phyloP scores from a whole-genome alignment of 2,888 invertebrate species.

The Phaonia tiefii region DNA sequence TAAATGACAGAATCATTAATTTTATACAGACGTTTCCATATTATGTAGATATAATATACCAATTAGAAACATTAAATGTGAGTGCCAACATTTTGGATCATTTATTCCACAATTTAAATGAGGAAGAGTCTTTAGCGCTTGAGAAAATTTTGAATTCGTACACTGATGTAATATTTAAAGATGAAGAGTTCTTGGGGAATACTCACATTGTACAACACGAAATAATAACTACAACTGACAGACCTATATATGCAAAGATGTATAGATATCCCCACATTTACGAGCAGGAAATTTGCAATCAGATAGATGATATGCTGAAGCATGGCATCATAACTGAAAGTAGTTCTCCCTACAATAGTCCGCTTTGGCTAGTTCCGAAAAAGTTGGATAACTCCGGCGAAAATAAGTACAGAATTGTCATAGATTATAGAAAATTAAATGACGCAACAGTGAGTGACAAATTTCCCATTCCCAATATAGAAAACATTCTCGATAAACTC shows the following conservation, averaged over 20 bases:
- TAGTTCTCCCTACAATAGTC: slow-evolving; percentile 37
- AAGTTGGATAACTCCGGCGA: slow-evolving; percentile 32
- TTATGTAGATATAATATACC: not conserved
- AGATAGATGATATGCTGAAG: slow-evolving; percentile 23
- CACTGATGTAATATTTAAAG: slow-evolving; percentile 16
- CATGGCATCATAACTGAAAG: slow-evolving; percentile 37
- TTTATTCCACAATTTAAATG: slow-evolving; percentile 21
- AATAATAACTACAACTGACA: slow-evolving; percentile 16
- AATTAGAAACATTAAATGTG: slow-evolving; percentile 14
- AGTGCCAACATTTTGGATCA: slow-evolving; percentile 2
- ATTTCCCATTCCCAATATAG: slow-evolving; percentile 69
- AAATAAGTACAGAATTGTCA: slow-evolving; percentile 34
- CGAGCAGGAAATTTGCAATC: slow-evolving; percentile 49
- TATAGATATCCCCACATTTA: slow-evolving; percentile 50
- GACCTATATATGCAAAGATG: slow-evolving; percentile 23
- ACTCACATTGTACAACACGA: slow-evolving; percentile 25
- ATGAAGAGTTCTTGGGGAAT: slow-evolving; percentile 21
- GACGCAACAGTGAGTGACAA: slow-evolving; percentile 26
- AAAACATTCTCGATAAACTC: slow-evolving; percentile 70
- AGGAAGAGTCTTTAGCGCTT: not conserved
- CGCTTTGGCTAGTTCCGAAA: slow-evolving; percentile 42
- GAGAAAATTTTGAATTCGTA: slow-evolving; percentile 1
- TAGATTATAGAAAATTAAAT: slow-evolving; percentile 19
- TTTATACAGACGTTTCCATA: slow-evolving; percentile 6
- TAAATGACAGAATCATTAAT: slow-evolving; percentile 11